These are phyloP conservation scores for Nannoperca obscura DNA, from an alignment of 2,797 vertebrate genomes.

Conservation along the genomic window DNA sequence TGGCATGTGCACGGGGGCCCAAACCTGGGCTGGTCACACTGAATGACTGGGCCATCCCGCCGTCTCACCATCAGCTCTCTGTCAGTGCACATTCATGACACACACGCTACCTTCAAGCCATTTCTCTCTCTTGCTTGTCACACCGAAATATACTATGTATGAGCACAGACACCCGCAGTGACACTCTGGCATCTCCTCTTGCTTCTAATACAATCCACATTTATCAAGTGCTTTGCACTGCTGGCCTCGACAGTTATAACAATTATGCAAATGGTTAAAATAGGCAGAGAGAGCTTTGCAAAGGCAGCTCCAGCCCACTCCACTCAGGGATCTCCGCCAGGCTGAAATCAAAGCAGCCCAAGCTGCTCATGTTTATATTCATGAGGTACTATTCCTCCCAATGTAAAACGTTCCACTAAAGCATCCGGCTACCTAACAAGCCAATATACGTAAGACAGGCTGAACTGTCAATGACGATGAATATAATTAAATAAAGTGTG, in stretches of 20 bases:
- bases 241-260: slow-evolving; percentile 66
- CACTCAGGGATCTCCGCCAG: slow-evolving; percentile 69
- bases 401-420: slow-evolving; percentile 70
- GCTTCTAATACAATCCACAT: slow-evolving; percentile 59
- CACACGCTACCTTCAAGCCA: slow-evolving; percentile 22
- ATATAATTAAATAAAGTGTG: slow-evolving; percentile 18
- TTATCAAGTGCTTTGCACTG: slow-evolving; percentile 69
- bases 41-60: slow-evolving; percentile 4
- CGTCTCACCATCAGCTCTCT: not conserved
- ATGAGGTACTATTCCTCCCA: slow-evolving; percentile 59
- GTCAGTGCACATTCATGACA: slow-evolving; percentile 8
- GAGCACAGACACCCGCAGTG: slow-evolving; percentile 33
- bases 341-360: slow-evolving; percentile 74
- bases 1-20: slow-evolving; percentile 10
- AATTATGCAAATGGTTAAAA: slow-evolving; percentile 79
- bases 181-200: slow-evolving; percentile 49
- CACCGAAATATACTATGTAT: slow-evolving; percentile 16
- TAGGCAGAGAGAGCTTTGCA: slow-evolving; percentile 60
- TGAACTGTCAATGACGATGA: slow-evolving; percentile 34
- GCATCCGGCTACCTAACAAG: slow-evolving; percentile 63
- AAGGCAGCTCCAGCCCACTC: slow-evolving; percentile 68
- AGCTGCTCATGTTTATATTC: slow-evolving; percentile 83
- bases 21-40: slow-evolving; percentile 14
- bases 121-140: slow-evolving; percentile 23
- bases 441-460: slow-evolving; percentile 29